Evolutionary conservation across 2,888 invertebrate genomes (phyloP).

Genomic region (Zhuqinia jingwanae): DNA sequence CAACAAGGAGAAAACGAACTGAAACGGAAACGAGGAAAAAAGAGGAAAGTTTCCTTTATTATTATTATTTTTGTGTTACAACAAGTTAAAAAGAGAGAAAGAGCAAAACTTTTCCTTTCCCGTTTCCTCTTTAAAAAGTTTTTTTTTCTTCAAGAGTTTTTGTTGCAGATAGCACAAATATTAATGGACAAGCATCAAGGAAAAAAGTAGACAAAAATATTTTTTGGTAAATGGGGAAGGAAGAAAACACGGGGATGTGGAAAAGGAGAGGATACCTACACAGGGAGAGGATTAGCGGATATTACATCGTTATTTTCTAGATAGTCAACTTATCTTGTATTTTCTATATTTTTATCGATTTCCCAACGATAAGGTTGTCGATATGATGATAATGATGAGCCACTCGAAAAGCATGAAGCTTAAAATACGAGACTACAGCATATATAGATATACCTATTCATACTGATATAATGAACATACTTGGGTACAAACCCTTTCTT

Average conservation of each 20-base stretch:
- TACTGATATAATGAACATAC: too few species aligned
- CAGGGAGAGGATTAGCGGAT: too few species aligned
- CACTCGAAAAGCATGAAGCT: too few species aligned
- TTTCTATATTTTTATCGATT: too few species aligned
- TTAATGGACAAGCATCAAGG: slow-evolving; percentile 7
- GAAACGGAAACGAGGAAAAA: slow-evolving; percentile 49
- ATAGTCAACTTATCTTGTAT: too few species aligned
- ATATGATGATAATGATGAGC: too few species aligned
- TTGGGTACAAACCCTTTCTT: too few species aligned
- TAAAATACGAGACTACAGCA: too few species aligned
- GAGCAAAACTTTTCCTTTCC: slow-evolving; percentile 45
- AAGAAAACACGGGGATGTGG: background rate
- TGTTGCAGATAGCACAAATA: slow-evolving; percentile 7
- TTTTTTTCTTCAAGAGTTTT: background rate
- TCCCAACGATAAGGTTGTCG: too few species aligned
- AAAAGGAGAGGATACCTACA: background rate
- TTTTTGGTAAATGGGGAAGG: background rate
- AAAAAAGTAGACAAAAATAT: background rate
- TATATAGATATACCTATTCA: too few species aligned
- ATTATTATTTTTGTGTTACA: slow-evolving; percentile 50
- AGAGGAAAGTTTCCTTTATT: slow-evolving; percentile 54
- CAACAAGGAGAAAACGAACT: slow-evolving; percentile 8
- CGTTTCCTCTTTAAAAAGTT: slow-evolving; percentile 8
- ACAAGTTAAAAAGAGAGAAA: slow-evolving; percentile 15
- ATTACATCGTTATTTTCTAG: too few species aligned